Conservation (phyloP, 2,797 vertebrate species). For the Paguma larvata region DNA sequence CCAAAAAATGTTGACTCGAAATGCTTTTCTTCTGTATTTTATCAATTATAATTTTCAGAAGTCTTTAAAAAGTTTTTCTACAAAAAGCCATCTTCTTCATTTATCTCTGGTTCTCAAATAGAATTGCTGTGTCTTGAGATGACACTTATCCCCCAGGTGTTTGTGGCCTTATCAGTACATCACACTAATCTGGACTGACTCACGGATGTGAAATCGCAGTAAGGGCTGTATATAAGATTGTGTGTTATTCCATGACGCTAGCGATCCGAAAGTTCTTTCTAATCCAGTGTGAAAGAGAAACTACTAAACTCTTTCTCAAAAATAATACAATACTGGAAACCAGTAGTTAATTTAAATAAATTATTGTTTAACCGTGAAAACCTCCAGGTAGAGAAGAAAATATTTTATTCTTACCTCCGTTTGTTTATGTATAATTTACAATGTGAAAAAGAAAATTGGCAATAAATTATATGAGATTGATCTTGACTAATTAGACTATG, state of each 20-base stretch:
- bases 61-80: not conserved
- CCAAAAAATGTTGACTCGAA: not conserved
- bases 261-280: not conserved
- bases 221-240: not conserved
- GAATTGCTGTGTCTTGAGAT: not conserved
- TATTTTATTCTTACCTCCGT: not conserved
- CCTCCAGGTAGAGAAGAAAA: not conserved
- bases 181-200: not conserved
- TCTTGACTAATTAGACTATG: not conserved
- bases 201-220: not conserved
- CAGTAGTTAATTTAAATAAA: not conserved
- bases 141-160: not conserved
- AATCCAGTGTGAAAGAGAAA: not conserved
- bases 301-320: slow-evolving; percentile 13
- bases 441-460: not conserved
- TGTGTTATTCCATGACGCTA: not conserved
- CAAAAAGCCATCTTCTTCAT: not conserved
- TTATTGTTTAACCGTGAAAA: not conserved
- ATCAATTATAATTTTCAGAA: not conserved
- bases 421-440: not conserved
- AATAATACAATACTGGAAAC: not conserved
- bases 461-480: not conserved
- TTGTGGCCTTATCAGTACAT: not conserved
- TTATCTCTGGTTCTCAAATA: slow-evolving; percentile 5
- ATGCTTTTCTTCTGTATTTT: slow-evolving; percentile 1